These are phyloP conservation scores for Phoebastria nigripes DNA, from an alignment of 2,797 vertebrate genomes.

Conservation along the genomic window DNA sequence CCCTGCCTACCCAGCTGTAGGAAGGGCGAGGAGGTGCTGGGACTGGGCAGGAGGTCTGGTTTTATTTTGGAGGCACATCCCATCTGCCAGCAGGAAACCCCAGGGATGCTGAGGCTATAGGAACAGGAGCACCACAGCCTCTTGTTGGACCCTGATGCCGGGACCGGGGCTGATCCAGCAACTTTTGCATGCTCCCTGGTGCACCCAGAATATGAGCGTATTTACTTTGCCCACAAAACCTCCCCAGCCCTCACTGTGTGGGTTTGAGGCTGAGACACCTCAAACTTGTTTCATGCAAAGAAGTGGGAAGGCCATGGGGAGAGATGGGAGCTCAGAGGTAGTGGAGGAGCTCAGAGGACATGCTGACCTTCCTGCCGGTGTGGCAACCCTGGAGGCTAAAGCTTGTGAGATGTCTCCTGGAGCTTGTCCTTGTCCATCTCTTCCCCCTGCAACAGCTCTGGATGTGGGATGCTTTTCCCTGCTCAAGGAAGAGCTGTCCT, in stretches of 20 bases:
- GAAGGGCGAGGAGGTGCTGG: background rate
- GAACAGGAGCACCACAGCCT: background rate
- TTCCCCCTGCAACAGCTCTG: background rate
- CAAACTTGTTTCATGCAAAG: accelerated
- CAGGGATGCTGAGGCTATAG: background rate
- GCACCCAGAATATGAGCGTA: too few species aligned
- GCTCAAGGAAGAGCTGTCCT: background rate
- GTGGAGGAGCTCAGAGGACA: background rate
- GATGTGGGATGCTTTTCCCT: background rate
- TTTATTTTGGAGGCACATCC: background rate
- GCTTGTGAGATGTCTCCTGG: background rate
- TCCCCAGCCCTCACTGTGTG: accelerated
- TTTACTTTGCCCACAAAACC: background rate
- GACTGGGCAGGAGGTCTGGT: background rate
- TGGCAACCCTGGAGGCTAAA: background rate
- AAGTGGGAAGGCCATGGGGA: background rate
- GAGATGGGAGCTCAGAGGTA: background rate
- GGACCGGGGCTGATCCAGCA: background rate
- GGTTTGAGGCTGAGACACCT: background rate
- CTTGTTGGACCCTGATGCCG: accelerated
- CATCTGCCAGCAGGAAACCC: background rate
- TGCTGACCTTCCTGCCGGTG: background rate
- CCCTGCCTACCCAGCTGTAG: background rate
- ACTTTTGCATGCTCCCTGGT: background rate
- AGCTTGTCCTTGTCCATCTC: background rate